Percentiles rank a stretch among this genome's conserved stretches.
Conservation (phyloP, 1,140 invertebrate species). For the Danaus plexippus region DNA sequence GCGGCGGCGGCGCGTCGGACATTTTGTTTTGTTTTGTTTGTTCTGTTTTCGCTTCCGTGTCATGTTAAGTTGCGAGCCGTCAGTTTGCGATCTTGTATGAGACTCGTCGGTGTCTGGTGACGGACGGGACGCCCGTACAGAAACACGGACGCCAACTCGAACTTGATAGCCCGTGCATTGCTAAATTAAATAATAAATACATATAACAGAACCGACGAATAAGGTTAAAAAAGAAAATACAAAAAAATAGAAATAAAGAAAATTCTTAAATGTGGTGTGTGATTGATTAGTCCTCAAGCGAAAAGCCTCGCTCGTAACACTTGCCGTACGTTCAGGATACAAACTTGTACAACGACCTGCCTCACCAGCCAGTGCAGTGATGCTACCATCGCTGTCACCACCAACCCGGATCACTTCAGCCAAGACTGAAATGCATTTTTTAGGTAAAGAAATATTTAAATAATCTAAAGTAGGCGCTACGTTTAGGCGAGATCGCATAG, state of each 20-base stretch:
- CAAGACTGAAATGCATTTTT: slow-evolving; percentile 33
- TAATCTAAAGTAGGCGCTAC: slow-evolving; percentile 21
- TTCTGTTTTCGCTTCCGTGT: slow-evolving; percentile 62
- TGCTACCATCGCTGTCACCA: slow-evolving; percentile 21
- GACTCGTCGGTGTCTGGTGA: slow-evolving; percentile 35
- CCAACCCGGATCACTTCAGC: slow-evolving; percentile 22
- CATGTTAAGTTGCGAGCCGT: slow-evolving; percentile 44
- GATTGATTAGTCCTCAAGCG: slow-evolving; percentile 56
- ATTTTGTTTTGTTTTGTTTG: slow-evolving; percentile 65
- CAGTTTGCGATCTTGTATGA: slow-evolving; percentile 8
- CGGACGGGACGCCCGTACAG: slow-evolving; percentile 23
- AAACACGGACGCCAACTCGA: slow-evolving; percentile 59
- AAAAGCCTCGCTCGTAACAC: slow-evolving; percentile 47
- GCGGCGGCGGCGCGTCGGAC: slow-evolving; percentile 22
- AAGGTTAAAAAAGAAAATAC: slow-evolving; percentile 33
- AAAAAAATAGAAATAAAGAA: slow-evolving; percentile 67
- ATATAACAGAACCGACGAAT: slow-evolving; percentile 47
- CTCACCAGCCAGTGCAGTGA: slow-evolving; percentile 19
- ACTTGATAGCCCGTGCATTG: slow-evolving; percentile 55
- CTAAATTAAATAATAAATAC: slow-evolving; percentile 60
- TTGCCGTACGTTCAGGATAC: slow-evolving; percentile 57
- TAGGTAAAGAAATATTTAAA: slow-evolving; percentile 34
- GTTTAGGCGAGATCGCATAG: slow-evolving; percentile 8
- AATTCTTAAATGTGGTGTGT: slow-evolving; percentile 67
- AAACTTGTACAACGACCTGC: background rate